phyloP scores from a whole-genome alignment of 2,797 vertebrate genomes.

The Squalus acanthias region DNA sequence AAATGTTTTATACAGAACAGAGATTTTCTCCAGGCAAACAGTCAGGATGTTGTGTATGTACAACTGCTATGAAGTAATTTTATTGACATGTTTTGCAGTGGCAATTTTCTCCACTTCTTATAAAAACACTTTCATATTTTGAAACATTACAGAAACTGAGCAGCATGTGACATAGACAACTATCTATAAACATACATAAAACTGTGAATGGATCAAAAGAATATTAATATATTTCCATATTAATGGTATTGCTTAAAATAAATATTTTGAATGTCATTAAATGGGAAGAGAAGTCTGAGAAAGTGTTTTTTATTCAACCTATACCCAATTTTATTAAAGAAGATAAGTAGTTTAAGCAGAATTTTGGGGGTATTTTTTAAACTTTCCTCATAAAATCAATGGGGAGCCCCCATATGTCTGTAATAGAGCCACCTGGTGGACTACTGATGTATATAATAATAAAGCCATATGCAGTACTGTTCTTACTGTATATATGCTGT shows the following conservation, averaged over 20 bases:
- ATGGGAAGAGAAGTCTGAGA: neutral
- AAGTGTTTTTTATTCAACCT: neutral
- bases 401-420: neutral
- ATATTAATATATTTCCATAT: neutral
- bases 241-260: neutral
- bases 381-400: neutral
- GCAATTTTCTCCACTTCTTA: neutral
- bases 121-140: neutral
- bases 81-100: conserved; percentile 3
- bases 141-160: neutral
- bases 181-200: neutral
- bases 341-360: neutral
- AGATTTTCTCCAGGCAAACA: neutral
- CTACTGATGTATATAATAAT: too few species aligned
- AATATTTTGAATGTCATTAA: neutral
- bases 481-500: too few species aligned
- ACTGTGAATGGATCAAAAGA: neutral
- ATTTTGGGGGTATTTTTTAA: neutral
- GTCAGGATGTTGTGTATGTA: neutral
- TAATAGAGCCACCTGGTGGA: too few species aligned
- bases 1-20: neutral
- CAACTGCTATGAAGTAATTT: neutral
- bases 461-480: too few species aligned
- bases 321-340: neutral
- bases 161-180: neutral